Evolutionary conservation across 1,140 invertebrate genomes (phyloP).

Genomic region (Brachionus rotundiformis): DNA sequence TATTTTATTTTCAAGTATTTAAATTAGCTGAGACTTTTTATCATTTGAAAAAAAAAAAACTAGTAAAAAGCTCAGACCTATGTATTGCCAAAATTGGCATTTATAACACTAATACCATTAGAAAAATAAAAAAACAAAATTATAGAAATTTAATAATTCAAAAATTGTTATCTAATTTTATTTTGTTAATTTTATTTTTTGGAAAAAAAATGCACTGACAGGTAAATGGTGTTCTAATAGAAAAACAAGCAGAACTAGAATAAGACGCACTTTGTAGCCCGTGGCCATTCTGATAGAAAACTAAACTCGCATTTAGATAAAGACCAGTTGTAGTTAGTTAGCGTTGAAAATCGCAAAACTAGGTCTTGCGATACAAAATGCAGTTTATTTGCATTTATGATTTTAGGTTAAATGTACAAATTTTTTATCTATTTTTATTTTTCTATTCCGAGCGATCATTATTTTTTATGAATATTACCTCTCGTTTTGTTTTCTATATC

Average conservation of each 20-base stretch:
- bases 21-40: not conserved
- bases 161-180: not conserved
- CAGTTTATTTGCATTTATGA: constrained; percentile 22
- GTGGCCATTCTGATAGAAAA: not conserved
- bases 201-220: not conserved
- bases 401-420: constrained; percentile 44
- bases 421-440: constrained; percentile 39
- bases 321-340: not conserved
- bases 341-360: constrained; percentile 13
- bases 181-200: not conserved
- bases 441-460: not conserved
- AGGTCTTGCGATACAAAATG: not conserved
- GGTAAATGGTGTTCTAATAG: not conserved
- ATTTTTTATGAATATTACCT: constrained; percentile 39
- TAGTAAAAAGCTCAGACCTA: not conserved
- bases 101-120: not conserved
- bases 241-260: not conserved
- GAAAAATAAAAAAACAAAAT: not conserved
- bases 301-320: not conserved
- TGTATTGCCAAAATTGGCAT: not conserved
- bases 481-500: not conserved
- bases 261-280: not conserved
- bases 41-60: not conserved
- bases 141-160: not conserved
- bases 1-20: not conserved